phyloP scores from a whole-genome alignment of 53 echinoderm and acorn worm genomes.

The Echinometra lucunter region DNA sequence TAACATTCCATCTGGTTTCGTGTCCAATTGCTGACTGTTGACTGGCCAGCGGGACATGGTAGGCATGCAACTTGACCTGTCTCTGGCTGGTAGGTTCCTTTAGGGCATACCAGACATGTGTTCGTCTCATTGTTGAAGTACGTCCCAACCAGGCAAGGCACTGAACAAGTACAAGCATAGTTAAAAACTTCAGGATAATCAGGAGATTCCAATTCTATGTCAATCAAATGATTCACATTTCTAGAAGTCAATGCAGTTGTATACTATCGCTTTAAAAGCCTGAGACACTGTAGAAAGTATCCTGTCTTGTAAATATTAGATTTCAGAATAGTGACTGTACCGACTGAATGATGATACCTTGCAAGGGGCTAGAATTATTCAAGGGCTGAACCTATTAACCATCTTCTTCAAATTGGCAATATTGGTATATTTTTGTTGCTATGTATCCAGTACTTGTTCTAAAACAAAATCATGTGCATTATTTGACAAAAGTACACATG shows the following conservation, averaged over 20 bases:
- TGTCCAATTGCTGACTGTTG: not conserved
- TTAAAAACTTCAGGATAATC: not conserved
- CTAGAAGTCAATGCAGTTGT: too few species aligned
- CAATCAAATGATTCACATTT: too few species aligned
- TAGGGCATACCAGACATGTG: not conserved
- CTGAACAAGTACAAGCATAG: not conserved
- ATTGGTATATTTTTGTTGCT: not conserved
- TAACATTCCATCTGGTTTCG: not conserved
- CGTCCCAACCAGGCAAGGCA: not conserved
- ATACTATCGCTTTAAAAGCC: too few species aligned
- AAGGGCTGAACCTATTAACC: too few species aligned
- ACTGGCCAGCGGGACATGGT: not conserved
- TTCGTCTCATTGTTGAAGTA: not conserved
- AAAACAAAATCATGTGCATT: too few species aligned
- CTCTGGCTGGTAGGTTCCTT: not conserved
- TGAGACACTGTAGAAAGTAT: too few species aligned
- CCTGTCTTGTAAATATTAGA: too few species aligned
- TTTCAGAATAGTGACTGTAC: too few species aligned
- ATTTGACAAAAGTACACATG: too few species aligned
- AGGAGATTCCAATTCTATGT: not conserved
- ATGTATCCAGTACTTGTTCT: not conserved
- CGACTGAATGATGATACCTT: too few species aligned
- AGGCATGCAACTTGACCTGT: not conserved
- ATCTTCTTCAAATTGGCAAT: not conserved
- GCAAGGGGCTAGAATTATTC: too few species aligned